Base-by-base conservation (phyloP, 2,888 invertebrate species). In the Emmelina monodactyla region DNA sequence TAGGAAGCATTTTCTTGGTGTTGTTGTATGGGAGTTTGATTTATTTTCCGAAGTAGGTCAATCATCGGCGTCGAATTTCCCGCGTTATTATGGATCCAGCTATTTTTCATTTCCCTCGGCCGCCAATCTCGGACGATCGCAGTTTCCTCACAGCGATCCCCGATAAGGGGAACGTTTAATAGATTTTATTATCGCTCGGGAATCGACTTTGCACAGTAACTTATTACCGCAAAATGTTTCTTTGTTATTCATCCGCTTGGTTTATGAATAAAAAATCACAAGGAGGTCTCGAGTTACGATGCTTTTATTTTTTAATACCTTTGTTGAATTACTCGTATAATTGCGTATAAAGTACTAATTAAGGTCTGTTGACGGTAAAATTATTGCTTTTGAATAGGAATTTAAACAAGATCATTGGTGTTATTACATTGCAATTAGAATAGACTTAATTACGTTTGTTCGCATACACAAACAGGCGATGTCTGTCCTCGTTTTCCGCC, bases 51-150 rank as follows among this genome's bases (percentile, higher is more conserved):
- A 57, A 59, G 57, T 58, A 52, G 57, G 56, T 54, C 55, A 51
- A 56, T 55, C 49, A 51, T 53, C 47, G 50, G 43, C 41, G 49
- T 49, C 50, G 53, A 49, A 52, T 51, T 47, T 51, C 55, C 52
- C 50, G 55, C 54, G 58, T 58, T 56, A 55, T 55, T 53, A 54
- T 55, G 52, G 47, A 49, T 53, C 50, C 57, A 51, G 51, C 55
- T 56, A 58, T 60, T 58, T 58, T 56, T 60, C 54, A 53, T 61
- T 60, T 57, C 53, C 54, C 51, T 52, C 51, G 49, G 44, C 49
- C 49, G 12, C 43, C 51, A 53, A 56, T 57, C 52, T 51, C 51
- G 53, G 52, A 46, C 50, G 49, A 46, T 49, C 50, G 48, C 46
- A 45, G 52, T 54, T 47, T 47, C 41, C 48, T 39, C 46, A 50